Evolutionary conservation across 2,888 invertebrate genomes (phyloP).

Genomic region (Cryptocephalus primarius): DNA sequence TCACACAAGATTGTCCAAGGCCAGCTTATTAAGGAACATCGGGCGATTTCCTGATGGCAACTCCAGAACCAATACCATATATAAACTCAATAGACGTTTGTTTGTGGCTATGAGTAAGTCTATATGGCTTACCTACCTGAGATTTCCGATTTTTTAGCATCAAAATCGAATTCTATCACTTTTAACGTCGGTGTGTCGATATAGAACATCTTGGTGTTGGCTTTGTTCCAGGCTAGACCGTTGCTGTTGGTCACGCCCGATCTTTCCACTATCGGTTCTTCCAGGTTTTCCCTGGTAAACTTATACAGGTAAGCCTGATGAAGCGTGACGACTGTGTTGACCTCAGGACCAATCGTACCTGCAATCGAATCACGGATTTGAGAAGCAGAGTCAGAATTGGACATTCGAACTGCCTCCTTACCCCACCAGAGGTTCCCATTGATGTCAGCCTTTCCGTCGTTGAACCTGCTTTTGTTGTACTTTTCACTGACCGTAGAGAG

Average conservation of each 20-base stretch:
- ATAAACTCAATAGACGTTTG: too few relatives aligned
- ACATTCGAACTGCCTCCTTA: constrained; percentile 21
- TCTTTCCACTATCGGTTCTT: constrained; percentile 23
- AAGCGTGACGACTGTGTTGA: constrained; percentile 24
- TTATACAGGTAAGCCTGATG: constrained; percentile 50
- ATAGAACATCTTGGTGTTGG: constrained; percentile 63
- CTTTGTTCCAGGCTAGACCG: constrained; percentile 64
- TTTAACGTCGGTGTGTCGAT: constrained; percentile 60
- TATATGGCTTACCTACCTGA: constrained; percentile 2
- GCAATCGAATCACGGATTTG: constrained; percentile 4
- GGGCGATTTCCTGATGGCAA: too few relatives aligned
- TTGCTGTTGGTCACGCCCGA: constrained; percentile 58
- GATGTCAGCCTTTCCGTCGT: constrained; percentile 51
- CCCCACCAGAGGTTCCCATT: constrained; percentile 47
- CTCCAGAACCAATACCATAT: too few relatives aligned
- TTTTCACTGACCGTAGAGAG: constrained; percentile 38
- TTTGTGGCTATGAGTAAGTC: too few relatives aligned
- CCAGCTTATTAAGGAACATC: too few relatives aligned
- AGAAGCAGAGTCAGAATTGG: background rate
- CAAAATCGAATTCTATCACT: constrained; percentile 60
- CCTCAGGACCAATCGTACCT: constrained; percentile 57
- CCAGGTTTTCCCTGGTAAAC: constrained; percentile 34
- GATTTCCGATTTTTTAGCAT: constrained; percentile 45
- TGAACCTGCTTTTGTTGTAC: constrained; percentile 41
- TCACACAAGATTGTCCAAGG: too few relatives aligned